A percentile compares a stretch with the other conserved stretches of the same genome.
phyloP scores from a whole-genome alignment of 2,113 vertebrate species.

The Bungarus multicinctus region DNA sequence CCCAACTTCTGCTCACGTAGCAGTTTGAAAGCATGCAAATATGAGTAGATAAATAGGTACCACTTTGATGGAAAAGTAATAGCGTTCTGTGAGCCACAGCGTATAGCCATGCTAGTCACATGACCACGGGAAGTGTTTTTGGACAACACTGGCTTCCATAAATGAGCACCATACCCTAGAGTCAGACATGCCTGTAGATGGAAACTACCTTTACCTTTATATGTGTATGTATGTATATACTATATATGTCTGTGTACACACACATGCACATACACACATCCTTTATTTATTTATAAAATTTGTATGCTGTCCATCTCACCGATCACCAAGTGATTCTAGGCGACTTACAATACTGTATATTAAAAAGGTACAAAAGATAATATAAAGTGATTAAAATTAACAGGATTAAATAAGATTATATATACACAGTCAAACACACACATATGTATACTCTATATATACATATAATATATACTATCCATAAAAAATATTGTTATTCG shows the following conservation, averaged over 20 bases:
- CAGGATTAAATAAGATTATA: background rate
- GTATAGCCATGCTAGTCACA: background rate
- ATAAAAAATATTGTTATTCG: background rate
- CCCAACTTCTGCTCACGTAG: background rate
- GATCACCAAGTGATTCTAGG: background rate
- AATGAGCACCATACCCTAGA: background rate
- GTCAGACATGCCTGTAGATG: background rate
- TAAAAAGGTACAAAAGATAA: background rate
- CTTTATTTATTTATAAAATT: background rate
- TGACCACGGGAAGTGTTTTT: background rate
- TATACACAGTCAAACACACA: background rate
- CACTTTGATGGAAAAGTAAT: background rate
- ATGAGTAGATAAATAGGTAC: background rate
- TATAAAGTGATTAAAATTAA: background rate
- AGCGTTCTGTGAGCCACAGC: background rate
- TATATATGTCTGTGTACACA: background rate
- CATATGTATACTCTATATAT: background rate
- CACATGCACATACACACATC: background rate
- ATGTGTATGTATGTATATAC: background rate
- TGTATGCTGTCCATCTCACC: background rate
- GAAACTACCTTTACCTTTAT: background rate
- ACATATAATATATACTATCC: background rate
- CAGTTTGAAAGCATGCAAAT: background rate
- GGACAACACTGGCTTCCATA: background rate
- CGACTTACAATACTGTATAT: background rate